Base-by-base conservation (phyloP, 2,113 vertebrate species). In the Trematocara zebra region DNA sequence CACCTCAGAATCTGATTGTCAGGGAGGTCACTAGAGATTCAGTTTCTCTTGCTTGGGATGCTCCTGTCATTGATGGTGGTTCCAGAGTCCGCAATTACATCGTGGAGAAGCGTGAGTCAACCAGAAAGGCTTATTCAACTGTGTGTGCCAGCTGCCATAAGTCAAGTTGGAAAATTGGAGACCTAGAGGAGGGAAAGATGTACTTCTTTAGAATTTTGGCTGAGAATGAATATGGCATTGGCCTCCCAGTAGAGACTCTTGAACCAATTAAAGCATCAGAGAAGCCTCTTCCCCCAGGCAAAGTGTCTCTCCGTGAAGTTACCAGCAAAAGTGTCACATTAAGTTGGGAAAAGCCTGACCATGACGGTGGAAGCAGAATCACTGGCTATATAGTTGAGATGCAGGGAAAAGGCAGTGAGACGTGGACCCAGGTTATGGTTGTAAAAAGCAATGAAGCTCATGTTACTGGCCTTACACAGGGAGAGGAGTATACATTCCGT, bases 301-400 rank as follows among this genome's bases (percentile, higher is more conserved):
- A 99, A 95, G 98, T 99, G 80, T 97, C 98, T 26, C 92, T 99
- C 57, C 74, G 94, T 76, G 97, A 99, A 91, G 98, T 99, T 88
- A 98, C 98, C 57, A 94, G 98, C 91, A 98, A 94, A 23, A 99
- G 97, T 0, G 97, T 99, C 56, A 97, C 97, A 33, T 94, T 99
- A 4, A 96, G 97, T 72, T 99, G 99, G 99, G 99, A 99, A 94
- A 99, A 99, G 91, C 99, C 99, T 44, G 99, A 99, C 76, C 97
- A 99, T 89, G 99, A 99, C 88, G 99, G 99, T 88, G 99, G 99
- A 82, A 99, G 98, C 94, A 97, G 98, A 95, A 99, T 99, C 91
- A 95, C 97, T 76, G 98, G 97, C 72, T 99, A 99, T 86, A 97
- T 97, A 91, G 97, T 99, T 80, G 98, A 99, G 93, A 99, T 99